These are phyloP conservation scores for Nomada fucata DNA, from an alignment of 2,888 invertebrate genomes.

Conservation along the genomic window DNA sequence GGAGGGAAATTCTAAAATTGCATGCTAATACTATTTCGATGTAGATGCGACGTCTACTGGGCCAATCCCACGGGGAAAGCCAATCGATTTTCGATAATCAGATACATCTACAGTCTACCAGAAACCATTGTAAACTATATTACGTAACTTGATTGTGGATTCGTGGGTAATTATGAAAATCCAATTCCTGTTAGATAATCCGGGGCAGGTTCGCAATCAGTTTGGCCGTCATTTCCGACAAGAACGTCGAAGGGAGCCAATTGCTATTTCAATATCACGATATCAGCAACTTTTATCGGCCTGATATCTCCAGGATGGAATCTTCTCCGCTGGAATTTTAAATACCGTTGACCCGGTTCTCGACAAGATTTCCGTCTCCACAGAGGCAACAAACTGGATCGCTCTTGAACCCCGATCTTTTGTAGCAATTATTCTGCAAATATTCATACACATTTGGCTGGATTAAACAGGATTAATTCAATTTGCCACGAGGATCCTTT, in stretches of 20 bases:
- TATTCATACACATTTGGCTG: no score
- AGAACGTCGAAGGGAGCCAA: background rate
- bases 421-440: no score
- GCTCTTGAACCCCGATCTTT: no score
- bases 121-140: background rate
- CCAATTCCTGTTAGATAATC: background rate
- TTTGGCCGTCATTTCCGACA: background rate
- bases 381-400: no score
- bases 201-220: background rate
- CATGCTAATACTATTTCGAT: background rate
- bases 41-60: background rate
- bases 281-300: background rate
- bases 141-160: background rate
- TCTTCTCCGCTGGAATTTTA: conserved; percentile 8
- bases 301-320: background rate
- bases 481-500: background rate
- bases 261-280: conserved; percentile 13
- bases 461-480: background rate
- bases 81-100: conserved; percentile 19
- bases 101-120: background rate
- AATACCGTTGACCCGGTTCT: conserved; percentile 6
- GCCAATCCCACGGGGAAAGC: background rate
- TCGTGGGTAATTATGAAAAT: conserved; percentile 16
- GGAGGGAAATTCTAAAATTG: background rate
- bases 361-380: background rate